A percentile compares a stretch with the other conserved stretches of the same genome.
These are phyloP conservation scores for Coranthus polyacanthus DNA, from an alignment of 2,797 vertebrate genomes.

Conservation along the genomic window DNA sequence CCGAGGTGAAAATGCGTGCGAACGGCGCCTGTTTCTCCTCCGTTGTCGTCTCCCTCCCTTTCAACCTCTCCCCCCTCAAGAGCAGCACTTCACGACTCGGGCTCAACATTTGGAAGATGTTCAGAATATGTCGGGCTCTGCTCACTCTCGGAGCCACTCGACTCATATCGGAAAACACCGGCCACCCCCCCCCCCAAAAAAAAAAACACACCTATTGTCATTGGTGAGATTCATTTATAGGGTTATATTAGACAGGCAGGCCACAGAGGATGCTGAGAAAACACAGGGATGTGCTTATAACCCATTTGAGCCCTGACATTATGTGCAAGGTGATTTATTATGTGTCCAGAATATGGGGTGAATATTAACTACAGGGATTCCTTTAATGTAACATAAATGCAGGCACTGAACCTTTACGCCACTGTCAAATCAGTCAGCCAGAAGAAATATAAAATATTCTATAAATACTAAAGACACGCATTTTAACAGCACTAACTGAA, in stretches of 20 bases:
- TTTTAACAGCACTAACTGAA: too few relatives aligned
- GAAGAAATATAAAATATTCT: too few relatives aligned
- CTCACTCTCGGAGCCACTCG: constrained; percentile 78
- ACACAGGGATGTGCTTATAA: neutral
- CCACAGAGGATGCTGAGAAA: neutral
- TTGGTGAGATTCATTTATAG: neutral
- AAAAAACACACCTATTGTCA: constrained; percentile 18
- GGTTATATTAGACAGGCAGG: neutral
- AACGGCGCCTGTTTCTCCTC: constrained; percentile 31
- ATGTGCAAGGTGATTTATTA: neutral
- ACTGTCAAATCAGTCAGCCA: too few relatives aligned
- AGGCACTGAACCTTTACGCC: too few relatives aligned
- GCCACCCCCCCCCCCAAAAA: constrained; percentile 5
- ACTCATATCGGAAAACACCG: constrained; percentile 77
- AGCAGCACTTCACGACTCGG: constrained; percentile 77
- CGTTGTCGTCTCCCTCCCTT: constrained; percentile 63
- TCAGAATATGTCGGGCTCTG: constrained; percentile 75
- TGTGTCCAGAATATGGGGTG: neutral
- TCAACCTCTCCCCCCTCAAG: constrained; percentile 74
- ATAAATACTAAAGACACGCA: too few relatives aligned
- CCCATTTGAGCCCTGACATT: neutral
- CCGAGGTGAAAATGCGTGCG: constrained; percentile 36
- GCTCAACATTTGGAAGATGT: constrained; percentile 80
- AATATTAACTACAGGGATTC: neutral
- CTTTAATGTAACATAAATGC: neutral